Evolutionary conservation across 2,888 invertebrate genomes (phyloP).

Genomic region (Anodontia alba): DNA sequence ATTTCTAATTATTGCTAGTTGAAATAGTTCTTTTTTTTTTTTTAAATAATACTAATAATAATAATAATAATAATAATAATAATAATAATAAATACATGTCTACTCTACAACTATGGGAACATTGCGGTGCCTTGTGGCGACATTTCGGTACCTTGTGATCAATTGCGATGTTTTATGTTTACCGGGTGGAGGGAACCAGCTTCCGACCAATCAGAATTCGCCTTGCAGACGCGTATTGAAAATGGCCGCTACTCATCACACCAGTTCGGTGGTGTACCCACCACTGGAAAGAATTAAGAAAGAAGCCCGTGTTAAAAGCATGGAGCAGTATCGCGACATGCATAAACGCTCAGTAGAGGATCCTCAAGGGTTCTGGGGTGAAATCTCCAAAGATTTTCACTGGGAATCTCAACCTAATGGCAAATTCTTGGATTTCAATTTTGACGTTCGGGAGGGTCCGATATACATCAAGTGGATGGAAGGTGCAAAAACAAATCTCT

Average conservation of each 20-base stretch:
- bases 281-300: slow-evolving; percentile 76
- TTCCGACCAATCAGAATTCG: too few species aligned
- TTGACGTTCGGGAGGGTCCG: slow-evolving; percentile 94
- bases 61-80: too few species aligned
- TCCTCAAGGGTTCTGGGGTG: slow-evolving; percentile 96
- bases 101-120: too few species aligned
- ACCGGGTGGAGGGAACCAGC: too few species aligned
- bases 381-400: slow-evolving; percentile 96
- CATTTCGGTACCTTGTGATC: too few species aligned
- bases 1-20: too few species aligned
- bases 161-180: too few species aligned
- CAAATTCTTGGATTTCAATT: slow-evolving; percentile 95
- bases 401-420: slow-evolving; percentile 90
- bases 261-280: slow-evolving; percentile 33
- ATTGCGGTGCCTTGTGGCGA: too few species aligned
- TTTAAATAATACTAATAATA: too few species aligned
- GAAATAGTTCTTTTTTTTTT: too few species aligned
- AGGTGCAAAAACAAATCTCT: slow-evolving; percentile 97
- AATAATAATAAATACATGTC: too few species aligned
- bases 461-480: slow-evolving; percentile 98
- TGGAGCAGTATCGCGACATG: slow-evolving; percentile 92
- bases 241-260: slow-evolving; percentile 49
- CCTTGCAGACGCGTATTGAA: slow-evolving; percentile 7
- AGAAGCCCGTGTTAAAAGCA: slow-evolving; percentile 88
- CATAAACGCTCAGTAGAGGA: slow-evolving; percentile 94